A percentile compares a stretch with the other conserved stretches of the same genome.
These are phyloP conservation scores for Cydia amplana DNA, from an alignment of 1,140 invertebrate genomes.

Conservation along the genomic window DNA sequence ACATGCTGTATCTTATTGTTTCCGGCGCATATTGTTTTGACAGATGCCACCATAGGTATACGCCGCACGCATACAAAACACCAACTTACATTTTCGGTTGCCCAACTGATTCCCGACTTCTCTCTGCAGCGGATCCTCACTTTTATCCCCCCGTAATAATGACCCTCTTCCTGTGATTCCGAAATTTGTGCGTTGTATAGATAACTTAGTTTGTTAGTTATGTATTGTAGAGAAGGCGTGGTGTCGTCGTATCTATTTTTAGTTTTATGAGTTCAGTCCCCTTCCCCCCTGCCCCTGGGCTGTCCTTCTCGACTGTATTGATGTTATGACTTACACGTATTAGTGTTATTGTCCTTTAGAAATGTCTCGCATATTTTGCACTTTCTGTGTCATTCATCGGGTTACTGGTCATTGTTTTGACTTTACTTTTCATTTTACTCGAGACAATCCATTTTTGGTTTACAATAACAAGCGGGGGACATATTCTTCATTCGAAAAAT, in stretches of 20 bases:
- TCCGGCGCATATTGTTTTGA: conserved; percentile 67
- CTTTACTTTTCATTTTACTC: not conserved
- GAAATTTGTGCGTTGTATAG: not conserved
- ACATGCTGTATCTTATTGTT: conserved; percentile 53
- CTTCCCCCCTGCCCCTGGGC: conserved; percentile 41
- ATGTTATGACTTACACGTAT: conserved; percentile 54
- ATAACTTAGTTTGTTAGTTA: conserved; percentile 14
- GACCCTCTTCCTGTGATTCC: not conserved
- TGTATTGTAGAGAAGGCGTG: conserved; percentile 38
- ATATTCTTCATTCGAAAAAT: too few relatives aligned
- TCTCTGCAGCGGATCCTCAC: not conserved
- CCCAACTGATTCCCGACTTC: conserved; percentile 33
- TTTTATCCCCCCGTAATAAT: not conserved
- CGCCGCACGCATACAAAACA: conserved; percentile 33
- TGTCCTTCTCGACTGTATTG: conserved; percentile 36
- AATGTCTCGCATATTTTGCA: conserved; percentile 13
- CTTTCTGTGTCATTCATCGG: conserved; percentile 7
- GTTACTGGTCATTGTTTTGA: conserved; percentile 2
- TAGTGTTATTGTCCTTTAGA: conserved; percentile 31
- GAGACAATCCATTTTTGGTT: not conserved
- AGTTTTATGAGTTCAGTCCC: conserved; percentile 71
- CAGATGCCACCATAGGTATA: conserved; percentile 58
- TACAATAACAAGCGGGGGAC: not conserved
- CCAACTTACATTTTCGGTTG: conserved; percentile 36
- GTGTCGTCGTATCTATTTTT: conserved; percentile 66